A percentile compares a stretch with the other conserved stretches of the same genome.
Evolutionary conservation across 2,888 invertebrate genomes (phyloP).

Genomic region (Tenodera sinensis): DNA sequence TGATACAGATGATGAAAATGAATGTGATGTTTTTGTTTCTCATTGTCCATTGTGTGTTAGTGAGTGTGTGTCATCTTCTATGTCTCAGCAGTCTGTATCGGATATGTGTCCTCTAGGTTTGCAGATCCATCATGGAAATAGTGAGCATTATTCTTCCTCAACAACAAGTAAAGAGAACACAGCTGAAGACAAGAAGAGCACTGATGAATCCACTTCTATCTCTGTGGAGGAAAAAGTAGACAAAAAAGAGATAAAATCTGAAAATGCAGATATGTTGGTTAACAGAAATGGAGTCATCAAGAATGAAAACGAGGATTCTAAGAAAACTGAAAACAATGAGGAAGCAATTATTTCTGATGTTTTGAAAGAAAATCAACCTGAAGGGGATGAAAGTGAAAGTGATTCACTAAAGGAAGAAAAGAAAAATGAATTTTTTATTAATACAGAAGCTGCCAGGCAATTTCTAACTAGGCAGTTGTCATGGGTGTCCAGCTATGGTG

Average conservation of each 20-base stretch:
- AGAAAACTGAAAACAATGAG: background rate
- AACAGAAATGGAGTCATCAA: background rate
- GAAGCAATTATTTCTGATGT: background rate
- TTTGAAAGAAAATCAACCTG: background rate
- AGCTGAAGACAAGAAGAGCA: slow-evolving; percentile 50
- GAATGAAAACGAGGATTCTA: background rate
- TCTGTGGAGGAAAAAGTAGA: slow-evolving; percentile 46
- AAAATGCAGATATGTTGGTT: background rate
- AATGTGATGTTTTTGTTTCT: slow-evolving; percentile 61
- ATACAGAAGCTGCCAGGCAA: slow-evolving; percentile 72
- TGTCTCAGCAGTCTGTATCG: slow-evolving; percentile 57
- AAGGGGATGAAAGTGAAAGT: slow-evolving; percentile 39
- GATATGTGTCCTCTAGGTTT: slow-evolving; percentile 63
- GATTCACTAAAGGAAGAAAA: slow-evolving; percentile 47
- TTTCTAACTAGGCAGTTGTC: slow-evolving; percentile 71
- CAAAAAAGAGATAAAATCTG: slow-evolving; percentile 5
- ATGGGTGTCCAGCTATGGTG: slow-evolving; percentile 60
- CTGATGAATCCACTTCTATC: slow-evolving; percentile 54
- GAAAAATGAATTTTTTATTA: slow-evolving; percentile 68
- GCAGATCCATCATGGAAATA: slow-evolving; percentile 54
- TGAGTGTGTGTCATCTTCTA: slow-evolving; percentile 55
- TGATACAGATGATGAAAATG: slow-evolving; percentile 56
- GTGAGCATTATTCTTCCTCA: slow-evolving; percentile 54
- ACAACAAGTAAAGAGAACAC: slow-evolving; percentile 55
- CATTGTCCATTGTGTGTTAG: slow-evolving; percentile 63